Evolutionary conservation across 2,113 vertebrate genomes (phyloP).

Genomic region (Pandion haliaetus): DNA sequence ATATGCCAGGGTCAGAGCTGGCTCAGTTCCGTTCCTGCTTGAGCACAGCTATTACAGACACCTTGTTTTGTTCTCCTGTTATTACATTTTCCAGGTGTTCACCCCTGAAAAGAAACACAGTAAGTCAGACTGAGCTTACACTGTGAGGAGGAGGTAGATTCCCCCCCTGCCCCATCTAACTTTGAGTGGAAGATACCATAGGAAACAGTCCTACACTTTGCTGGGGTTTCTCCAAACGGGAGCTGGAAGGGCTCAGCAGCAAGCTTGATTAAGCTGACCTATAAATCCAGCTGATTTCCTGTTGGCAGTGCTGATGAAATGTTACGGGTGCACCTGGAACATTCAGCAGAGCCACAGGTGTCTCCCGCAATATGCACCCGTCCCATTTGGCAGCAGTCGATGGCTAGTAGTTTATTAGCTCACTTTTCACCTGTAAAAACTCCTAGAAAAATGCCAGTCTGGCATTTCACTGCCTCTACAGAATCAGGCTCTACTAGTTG

Average conservation of each 20-base stretch:
- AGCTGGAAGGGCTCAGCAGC: neutral
- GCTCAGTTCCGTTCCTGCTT: slow-evolving; percentile 22
- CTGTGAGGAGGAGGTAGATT: neutral
- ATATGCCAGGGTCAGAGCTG: slow-evolving; percentile 9
- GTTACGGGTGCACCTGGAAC: neutral
- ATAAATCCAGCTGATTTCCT: neutral
- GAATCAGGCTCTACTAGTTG: neutral
- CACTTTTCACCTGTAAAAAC: slow-evolving; percentile 28
- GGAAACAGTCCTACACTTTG: neutral
- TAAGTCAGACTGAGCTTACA: neutral
- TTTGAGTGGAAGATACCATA: neutral
- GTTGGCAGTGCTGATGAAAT: neutral
- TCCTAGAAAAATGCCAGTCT: slow-evolving; percentile 1
- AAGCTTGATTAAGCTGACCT: neutral
- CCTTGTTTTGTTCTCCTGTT: neutral
- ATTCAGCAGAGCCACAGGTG: neutral
- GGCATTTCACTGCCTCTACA: neutral
- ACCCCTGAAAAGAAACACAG: neutral
- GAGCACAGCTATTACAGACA: slow-evolving; percentile 44
- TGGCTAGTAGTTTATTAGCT: neutral
- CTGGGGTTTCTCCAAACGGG: neutral
- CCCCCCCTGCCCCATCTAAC: neutral
- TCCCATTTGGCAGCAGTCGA: neutral
- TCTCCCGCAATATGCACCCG: neutral
- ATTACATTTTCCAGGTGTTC: slow-evolving; percentile 19